These are phyloP conservation scores for Dicyrtomina minuta DNA, from an alignment of 2,888 invertebrate species.

Conservation along the genomic window DNA sequence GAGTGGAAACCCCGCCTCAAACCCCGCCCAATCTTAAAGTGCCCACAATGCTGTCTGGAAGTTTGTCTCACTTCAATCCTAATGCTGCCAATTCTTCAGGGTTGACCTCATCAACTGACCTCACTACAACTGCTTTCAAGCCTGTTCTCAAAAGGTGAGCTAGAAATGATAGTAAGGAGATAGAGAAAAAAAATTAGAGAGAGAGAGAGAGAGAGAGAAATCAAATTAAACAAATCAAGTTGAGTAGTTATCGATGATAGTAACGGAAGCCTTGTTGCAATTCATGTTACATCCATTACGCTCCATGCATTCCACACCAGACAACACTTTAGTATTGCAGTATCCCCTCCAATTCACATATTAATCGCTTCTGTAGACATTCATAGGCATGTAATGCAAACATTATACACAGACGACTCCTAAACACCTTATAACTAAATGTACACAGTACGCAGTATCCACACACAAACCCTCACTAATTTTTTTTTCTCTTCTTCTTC, in stretches of 20 bases:
- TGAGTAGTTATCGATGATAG: constrained; percentile 10
- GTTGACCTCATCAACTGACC: constrained; percentile 57
- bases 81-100: constrained; percentile 47
- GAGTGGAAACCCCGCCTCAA: constrained; percentile 89
- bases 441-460: too few relatives aligned
- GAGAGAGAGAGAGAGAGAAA: not conserved
- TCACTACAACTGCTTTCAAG: constrained; percentile 70
- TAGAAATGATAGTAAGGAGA: not conserved
- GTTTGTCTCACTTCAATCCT: constrained; percentile 55
- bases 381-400: constrained; percentile 20
- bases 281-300: constrained; percentile 32
- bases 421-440: constrained; percentile 6
- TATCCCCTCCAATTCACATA: constrained; percentile 23
- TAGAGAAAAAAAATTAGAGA: too few relatives aligned
- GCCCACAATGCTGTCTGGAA: constrained; percentile 71
- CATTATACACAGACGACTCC: constrained; percentile 9
- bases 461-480: not conserved
- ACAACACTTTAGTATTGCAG: constrained; percentile 23
- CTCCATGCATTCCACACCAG: constrained; percentile 24
- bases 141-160: constrained; percentile 86
- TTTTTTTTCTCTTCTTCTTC: not conserved
- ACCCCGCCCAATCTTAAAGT: constrained; percentile 93
- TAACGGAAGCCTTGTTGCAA: constrained; percentile 34
- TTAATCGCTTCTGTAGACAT: constrained; percentile 25
- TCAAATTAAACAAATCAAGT: not conserved